Base-by-base conservation (phyloP, 2,797 vertebrate genomes). In the Myotis planiceps region DNA sequence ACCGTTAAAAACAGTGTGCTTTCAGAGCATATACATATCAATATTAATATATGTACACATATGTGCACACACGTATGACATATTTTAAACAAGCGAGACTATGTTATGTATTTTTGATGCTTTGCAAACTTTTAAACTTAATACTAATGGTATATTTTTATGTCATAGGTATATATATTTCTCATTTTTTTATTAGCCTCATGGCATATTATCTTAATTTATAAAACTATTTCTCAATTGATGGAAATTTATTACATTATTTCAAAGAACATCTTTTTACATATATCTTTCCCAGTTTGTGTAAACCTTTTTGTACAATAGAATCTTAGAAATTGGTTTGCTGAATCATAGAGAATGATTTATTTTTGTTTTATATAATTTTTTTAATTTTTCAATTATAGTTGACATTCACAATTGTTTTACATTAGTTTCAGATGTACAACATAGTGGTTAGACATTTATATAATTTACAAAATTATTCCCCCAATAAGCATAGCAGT, bases 301-400 rank as follows among this genome's bases (percentile, higher is more conserved):
- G 10, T 27, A 74, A 95, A 39, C 2, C 69, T 90, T 90, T 95
- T 86, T 82, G 13, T 92, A 34, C n/a, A 75, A 5, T 42, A 49
- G 39, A 72, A 39, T 94, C 37, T 94, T 76, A 42, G 32, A 89
- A 65, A 37, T 55, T 94, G 18, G 7, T 88, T 92, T 96, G 12
- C 7, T 90, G 32, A 14, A 60, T 78, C 47, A 39, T 60, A 90
- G 16, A 51, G 25, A 95, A 58, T 90, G 14, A 58, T 58, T 58
- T 58, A 58, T 27, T 58, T 58, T 58, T 58, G 25, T 58, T 58
- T 58, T 27, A 58, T 58, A 58, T 58, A 49, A 12, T 21, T 10
- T 75, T 75, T 49, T 29, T 6, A 29, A 49, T 75, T 49, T 49
- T 47, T 49, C 45, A 49, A 16, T 42, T n/a, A 49, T 27, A 75